phyloP scores from a whole-genome alignment of 2,797 vertebrate species.

The Aphelocoma californica region DNA sequence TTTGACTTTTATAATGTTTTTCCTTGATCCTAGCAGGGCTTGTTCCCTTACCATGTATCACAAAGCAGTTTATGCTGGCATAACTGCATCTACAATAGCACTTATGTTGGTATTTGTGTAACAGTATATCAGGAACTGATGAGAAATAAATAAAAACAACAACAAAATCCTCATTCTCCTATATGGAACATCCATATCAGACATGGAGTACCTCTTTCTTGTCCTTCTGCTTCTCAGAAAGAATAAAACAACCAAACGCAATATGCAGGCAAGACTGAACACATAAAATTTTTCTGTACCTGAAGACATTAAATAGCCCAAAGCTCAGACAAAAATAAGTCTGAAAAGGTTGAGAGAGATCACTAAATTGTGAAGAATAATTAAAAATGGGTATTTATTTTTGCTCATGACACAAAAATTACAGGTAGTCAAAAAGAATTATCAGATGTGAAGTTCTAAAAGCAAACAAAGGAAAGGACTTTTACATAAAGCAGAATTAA shows the following conservation, averaged over 20 bases:
- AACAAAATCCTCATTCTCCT: background rate
- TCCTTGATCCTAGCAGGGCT: background rate
- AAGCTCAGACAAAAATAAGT: background rate
- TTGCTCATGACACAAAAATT: background rate
- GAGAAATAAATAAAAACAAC: background rate
- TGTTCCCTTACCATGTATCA: background rate
- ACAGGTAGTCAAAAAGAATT: background rate
- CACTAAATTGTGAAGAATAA: background rate
- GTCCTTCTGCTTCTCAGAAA: background rate
- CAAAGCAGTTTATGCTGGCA: background rate
- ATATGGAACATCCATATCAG: background rate
- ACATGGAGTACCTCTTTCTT: background rate
- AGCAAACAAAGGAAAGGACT: background rate
- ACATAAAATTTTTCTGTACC: background rate
- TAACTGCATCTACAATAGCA: background rate
- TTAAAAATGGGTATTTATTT: background rate
- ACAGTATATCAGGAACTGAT: background rate
- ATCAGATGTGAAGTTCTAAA: background rate
- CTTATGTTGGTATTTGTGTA: background rate
- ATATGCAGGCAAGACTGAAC: background rate
- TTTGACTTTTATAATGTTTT: conserved; percentile 17
- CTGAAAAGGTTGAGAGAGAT: background rate
- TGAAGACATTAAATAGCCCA: background rate
- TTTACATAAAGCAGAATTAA: background rate
- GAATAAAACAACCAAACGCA: background rate